A percentile compares a stretch with the other conserved stretches of the same genome.
These are phyloP conservation scores for Actinia equina DNA, from an alignment of 64 coral and sea anemone species.

Conservation along the genomic window DNA sequence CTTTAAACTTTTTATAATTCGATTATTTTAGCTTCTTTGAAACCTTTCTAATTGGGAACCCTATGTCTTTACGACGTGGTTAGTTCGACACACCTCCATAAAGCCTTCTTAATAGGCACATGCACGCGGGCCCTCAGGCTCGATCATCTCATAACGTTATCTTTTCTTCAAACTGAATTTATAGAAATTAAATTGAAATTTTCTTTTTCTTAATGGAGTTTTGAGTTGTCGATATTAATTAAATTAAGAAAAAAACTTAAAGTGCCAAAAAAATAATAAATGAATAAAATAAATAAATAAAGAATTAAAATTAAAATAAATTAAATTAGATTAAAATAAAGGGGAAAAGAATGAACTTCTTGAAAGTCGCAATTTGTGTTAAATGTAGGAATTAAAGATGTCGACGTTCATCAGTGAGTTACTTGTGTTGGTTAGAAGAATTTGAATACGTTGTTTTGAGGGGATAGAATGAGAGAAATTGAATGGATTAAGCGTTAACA, in stretches of 20 bases:
- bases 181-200: slow-evolving; percentile 1
- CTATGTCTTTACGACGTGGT: background rate
- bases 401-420: background rate
- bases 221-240: slow-evolving; percentile 8
- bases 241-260: background rate
- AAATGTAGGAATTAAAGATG: background rate
- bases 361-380: background rate
- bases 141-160: background rate
- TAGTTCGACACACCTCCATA: slow-evolving; percentile 5
- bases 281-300: too few relatives aligned
- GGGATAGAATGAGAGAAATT: background rate
- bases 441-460: background rate
- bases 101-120: background rate
- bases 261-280: background rate
- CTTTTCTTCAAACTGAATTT: background rate
- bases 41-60: slow-evolving; percentile 15
- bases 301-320: too few relatives aligned
- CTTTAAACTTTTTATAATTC: background rate
- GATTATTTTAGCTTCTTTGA: background rate
- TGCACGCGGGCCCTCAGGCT: slow-evolving; percentile 1
- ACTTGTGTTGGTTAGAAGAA: background rate
- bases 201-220: background rate
- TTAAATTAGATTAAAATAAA: too few relatives aligned
- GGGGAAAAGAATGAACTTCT: background rate
- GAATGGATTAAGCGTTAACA: background rate